phyloP scores from a whole-genome alignment of 2,888 invertebrate genomes.

The Margaritifera margaritifera region DNA sequence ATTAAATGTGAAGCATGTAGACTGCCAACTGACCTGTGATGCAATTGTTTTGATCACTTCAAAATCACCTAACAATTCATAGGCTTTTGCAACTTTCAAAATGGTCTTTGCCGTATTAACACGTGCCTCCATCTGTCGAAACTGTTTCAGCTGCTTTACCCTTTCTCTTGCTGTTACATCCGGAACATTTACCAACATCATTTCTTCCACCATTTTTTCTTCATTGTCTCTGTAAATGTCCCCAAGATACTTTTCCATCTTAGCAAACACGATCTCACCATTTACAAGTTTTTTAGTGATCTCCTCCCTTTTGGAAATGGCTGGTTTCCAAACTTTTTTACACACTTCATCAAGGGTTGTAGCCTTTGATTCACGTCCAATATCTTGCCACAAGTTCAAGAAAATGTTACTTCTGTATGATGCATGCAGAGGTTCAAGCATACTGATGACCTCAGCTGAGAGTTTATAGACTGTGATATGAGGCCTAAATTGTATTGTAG shows the following conservation, averaged over 20 bases:
- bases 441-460: too few species aligned
- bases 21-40: too few species aligned
- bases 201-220: slow-evolving; percentile 1
- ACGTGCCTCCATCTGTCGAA: neutral
- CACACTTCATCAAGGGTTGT: too few species aligned
- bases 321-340: too few species aligned
- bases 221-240: neutral
- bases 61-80: slow-evolving; percentile 2
- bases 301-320: slow-evolving; percentile 3
- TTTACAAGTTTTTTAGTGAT: neutral
- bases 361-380: too few species aligned
- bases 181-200: neutral
- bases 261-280: slow-evolving; percentile 6
- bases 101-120: neutral
- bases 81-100: neutral
- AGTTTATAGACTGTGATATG: too few species aligned
- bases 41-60: neutral
- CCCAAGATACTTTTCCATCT: slow-evolving; percentile 7
- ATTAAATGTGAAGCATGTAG: too few species aligned
- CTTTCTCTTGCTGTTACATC: neutral
- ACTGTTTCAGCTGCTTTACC: neutral
- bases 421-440: too few species aligned
- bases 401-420: too few species aligned
- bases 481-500: too few species aligned
- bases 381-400: too few species aligned